Base-by-base conservation (phyloP, 2,113 vertebrate genomes). In the Rhea pennata region DNA sequence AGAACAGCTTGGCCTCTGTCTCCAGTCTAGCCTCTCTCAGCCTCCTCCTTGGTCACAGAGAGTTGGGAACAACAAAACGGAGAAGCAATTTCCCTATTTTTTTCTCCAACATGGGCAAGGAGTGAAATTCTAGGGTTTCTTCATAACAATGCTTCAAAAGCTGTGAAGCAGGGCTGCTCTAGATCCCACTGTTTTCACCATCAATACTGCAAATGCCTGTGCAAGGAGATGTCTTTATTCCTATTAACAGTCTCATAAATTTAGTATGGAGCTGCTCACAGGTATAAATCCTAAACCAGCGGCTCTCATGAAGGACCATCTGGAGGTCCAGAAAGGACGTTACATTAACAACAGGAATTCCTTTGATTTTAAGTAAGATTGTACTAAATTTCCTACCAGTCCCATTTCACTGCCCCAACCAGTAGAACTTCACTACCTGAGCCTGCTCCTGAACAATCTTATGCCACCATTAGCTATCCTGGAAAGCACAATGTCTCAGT, bases 1-100 rank as follows among this genome's bases (percentile, higher is more conserved):
- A 14, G n/a, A 26, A 44, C 19, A 69, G 22, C 0, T 3, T 3
- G 24, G 33, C 22, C 16, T 19, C 27, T 2, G 3, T 15, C 4
- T 61, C 71, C 36, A 61, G 82, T 12, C 12, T 46, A 42, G 13
- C 46, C 26, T 77, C 44, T 40, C 6, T 15, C 85, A 33, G 40
- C 15, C 50, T 58, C 64, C 29, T 66, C 40, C 12, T 24, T 61
- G 31, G 14, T 54, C 77, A 59, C 6, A 48, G 7, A 21, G 61
- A 59, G 44, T 0, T 56, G 24, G 15, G 8, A 58, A 78, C 26
- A 88, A 70, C 10, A 71, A 33, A 78, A 59, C 5, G 61, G 31
- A 42, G 22, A 74, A 82, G 39, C 16, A 40, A 22, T 79, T 89
- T 79, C 59, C 53, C 17, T 72, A 4, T 72, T 79, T 78, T 40